Conservation (phyloP, 2,888 invertebrate species). For the Anaspis maculata region DNA sequence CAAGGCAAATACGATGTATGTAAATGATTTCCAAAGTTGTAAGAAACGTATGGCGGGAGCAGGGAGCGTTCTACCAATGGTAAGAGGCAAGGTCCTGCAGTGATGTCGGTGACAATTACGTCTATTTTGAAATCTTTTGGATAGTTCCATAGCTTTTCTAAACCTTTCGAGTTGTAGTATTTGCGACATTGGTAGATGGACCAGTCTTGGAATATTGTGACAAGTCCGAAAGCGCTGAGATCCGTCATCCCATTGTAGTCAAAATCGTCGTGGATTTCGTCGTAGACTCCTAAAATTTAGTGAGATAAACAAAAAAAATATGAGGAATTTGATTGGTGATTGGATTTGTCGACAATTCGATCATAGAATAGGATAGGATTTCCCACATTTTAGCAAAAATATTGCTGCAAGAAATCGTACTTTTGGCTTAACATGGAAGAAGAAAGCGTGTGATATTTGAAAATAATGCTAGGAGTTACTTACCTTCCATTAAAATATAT, state of each 20-base stretch:
- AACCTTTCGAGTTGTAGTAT: too few species aligned
- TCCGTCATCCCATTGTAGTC: not conserved
- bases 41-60: constrained; percentile 6
- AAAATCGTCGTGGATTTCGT: constrained; percentile 1
- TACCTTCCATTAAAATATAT: constrained; percentile 15
- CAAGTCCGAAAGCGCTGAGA: not conserved
- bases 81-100: constrained; percentile 2
- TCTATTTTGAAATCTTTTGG: constrained; percentile 8
- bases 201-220: not conserved
- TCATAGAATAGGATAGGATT: too few species aligned
- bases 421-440: too few species aligned
- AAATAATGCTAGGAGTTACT: too few species aligned
- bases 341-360: too few species aligned
- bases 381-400: too few species aligned
- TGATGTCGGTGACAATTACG: not conserved
- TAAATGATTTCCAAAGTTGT: constrained; percentile 5
- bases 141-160: too few species aligned
- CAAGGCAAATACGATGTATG: constrained; percentile 7
- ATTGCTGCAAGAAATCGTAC: too few species aligned
- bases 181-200: too few species aligned
- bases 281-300: constrained; percentile 3
- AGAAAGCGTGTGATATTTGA: too few species aligned
- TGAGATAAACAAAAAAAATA: not conserved
- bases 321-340: too few species aligned
- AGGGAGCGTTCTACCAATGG: constrained; percentile 8